Evolutionary conservation across 1,140 invertebrate genomes (phyloP).

Genomic region (Homarus americanus): DNA sequence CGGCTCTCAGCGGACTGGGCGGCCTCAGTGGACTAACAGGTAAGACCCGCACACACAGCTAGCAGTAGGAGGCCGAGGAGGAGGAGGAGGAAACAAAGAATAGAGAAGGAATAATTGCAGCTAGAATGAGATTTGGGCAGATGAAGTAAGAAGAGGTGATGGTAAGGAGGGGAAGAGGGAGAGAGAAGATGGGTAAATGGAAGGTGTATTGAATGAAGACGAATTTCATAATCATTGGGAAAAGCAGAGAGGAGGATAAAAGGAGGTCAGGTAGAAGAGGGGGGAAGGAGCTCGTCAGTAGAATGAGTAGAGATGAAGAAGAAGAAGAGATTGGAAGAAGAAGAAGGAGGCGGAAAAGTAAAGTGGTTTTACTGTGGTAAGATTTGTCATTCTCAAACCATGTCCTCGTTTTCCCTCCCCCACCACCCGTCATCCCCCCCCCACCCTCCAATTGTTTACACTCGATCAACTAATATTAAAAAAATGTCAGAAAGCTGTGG

Average conservation of each 20-base stretch:
- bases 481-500: no score
- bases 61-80: no score
- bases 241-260: not conserved
- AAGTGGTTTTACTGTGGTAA: not conserved
- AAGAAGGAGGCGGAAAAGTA: not conserved
- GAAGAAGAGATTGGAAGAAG: no score
- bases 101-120: not conserved
- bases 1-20: constrained; percentile 38
- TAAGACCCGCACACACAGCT: not conserved
- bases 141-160: no score
- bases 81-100: not conserved
- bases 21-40: constrained; percentile 49
- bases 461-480: not conserved
- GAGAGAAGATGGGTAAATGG: not conserved
- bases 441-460: no score
- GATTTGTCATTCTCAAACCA: not conserved
- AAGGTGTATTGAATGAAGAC: not conserved
- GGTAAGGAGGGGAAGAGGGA: not conserved
- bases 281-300: no score
- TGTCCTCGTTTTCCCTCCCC: not conserved
- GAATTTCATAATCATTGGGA: not conserved
- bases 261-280: not conserved
- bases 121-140: not conserved
- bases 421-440: not conserved
- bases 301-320: no score